Evolutionary conservation across 1,140 invertebrate species (phyloP).

Genomic region (Drosophila baimaii): DNA sequence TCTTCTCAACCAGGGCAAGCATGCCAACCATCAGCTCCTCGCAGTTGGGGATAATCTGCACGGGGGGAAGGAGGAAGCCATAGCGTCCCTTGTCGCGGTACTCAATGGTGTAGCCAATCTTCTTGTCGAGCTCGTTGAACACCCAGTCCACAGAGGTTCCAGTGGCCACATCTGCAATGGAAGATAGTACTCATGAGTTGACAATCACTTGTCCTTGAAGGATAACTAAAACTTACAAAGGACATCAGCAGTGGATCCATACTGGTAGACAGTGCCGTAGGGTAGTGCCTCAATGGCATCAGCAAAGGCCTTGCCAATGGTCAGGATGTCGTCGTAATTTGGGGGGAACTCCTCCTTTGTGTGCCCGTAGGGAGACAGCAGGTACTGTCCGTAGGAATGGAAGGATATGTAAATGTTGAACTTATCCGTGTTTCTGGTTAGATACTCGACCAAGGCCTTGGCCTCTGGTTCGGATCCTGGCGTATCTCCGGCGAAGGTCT

Average conservation of each 20-base stretch:
- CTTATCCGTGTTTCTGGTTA: constrained; percentile 84
- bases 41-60: constrained; percentile 91
- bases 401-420: constrained; percentile 86
- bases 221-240: constrained; percentile 85
- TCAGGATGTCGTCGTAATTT: constrained; percentile 86
- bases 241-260: constrained; percentile 85
- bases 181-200: no score
- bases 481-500: constrained; percentile 88
- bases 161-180: constrained; percentile 81
- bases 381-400: constrained; percentile 85
- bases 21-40: constrained; percentile 93
- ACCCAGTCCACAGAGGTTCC: constrained; percentile 89
- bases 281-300: constrained; percentile 82
- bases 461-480: constrained; percentile 92
- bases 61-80: constrained; percentile 94
- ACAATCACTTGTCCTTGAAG: no score
- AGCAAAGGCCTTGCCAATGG: constrained; percentile 85
- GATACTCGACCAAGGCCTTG: constrained; percentile 86
- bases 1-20: constrained; percentile 88
- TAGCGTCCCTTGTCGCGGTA: constrained; percentile 90
- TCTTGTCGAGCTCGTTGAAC: constrained; percentile 86
- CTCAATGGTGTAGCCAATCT: constrained; percentile 87
- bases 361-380: constrained; percentile 86
- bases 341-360: constrained; percentile 81
- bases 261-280: constrained; percentile 85